Percentiles rank a stretch among this genome's conserved stretches.
Conservation (phyloP, 2,888 invertebrate genomes). For the Balanococcus diminutus region DNA sequence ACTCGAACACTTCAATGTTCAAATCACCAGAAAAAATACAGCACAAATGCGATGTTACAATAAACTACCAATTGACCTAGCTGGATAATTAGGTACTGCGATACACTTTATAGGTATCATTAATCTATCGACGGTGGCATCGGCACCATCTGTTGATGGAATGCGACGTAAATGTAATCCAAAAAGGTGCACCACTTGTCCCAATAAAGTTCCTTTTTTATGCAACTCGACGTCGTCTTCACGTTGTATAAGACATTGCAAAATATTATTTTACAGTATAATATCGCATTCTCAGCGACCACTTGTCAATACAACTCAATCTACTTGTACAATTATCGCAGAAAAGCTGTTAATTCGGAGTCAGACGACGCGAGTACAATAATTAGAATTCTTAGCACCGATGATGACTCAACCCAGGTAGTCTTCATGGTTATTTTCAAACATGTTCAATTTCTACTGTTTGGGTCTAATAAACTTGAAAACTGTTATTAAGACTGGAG, state of each 20-base stretch:
- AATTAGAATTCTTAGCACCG: constrained; percentile 29
- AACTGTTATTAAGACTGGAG: neutral
- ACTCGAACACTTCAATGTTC: too few species aligned
- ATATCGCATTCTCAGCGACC: neutral
- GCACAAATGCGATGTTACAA: neutral
- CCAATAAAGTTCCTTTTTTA: neutral
- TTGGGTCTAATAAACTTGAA: constrained; percentile 7
- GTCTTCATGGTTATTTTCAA: constrained; percentile 16
- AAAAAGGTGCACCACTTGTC: neutral
- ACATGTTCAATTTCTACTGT: neutral
- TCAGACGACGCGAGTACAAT: neutral
- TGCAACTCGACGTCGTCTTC: neutral
- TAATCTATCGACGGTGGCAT: too few species aligned
- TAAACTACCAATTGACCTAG: neutral
- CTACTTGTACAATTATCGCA: neutral
- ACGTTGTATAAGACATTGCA: neutral
- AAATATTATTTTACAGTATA: neutral
- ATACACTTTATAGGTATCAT: too few species aligned
- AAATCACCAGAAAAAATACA: neutral
- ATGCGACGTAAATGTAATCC: neutral
- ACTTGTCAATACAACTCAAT: neutral
- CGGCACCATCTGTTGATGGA: neutral
- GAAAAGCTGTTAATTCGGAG: neutral
- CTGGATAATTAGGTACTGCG: neutral
- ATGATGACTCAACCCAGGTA: neutral